A percentile compares a stretch with the other conserved stretches of the same genome.
Conservation (phyloP, 2,113 vertebrate genomes). For the Antechinus flavipes region DNA sequence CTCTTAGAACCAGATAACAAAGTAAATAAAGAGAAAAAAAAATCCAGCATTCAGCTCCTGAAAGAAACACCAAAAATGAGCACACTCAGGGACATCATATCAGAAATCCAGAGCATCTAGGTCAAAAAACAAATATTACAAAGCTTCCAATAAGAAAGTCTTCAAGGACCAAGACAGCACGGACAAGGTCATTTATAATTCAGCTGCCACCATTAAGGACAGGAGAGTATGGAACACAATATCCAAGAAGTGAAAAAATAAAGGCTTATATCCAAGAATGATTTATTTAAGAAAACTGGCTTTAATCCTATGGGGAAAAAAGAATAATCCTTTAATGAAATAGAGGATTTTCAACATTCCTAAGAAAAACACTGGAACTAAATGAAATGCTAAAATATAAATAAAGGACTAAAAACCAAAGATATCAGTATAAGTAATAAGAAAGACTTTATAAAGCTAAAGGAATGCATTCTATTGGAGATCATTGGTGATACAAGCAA, state of each 20-base stretch:
- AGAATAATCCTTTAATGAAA: not conserved
- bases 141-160: not conserved
- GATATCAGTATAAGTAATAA: not conserved
- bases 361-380: not conserved
- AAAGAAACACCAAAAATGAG: not conserved
- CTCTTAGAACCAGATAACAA: not conserved
- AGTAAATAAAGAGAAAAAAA: not conserved
- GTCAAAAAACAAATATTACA: not conserved
- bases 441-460: not conserved
- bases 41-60: not conserved
- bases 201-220: not conserved
- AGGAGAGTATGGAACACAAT: not conserved
- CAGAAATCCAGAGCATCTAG: not conserved
- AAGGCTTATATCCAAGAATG: not conserved
- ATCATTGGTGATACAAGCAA: not conserved
- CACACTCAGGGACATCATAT: not conserved
- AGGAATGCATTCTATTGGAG: not conserved
- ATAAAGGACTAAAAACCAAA: not conserved
- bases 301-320: not conserved
- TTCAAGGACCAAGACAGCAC: not conserved
- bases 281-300: not conserved
- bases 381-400: not conserved
- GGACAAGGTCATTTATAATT: not conserved
- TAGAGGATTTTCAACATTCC: not conserved
- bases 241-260: not conserved